A percentile compares a stretch with the other conserved stretches of the same genome.
phyloP scores from a whole-genome alignment of 2,888 invertebrate genomes.

The Meloe dianella region DNA sequence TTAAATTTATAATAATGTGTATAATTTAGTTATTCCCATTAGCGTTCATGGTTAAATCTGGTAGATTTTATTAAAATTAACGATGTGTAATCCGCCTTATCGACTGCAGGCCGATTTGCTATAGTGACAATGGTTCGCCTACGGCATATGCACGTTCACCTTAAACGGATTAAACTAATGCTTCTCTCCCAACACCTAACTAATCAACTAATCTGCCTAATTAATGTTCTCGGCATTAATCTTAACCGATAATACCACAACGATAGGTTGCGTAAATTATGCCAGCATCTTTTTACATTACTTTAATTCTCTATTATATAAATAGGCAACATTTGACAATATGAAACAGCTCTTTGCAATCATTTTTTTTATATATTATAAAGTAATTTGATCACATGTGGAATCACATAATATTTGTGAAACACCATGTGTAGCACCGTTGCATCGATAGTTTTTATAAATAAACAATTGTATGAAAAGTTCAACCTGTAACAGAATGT shows the following conservation, averaged over 20 bases:
- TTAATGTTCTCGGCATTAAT: constrained; percentile 46
- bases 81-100: constrained; percentile 29
- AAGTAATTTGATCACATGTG: too few relatives aligned
- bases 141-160: constrained; percentile 41
- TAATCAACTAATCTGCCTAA: constrained; percentile 47
- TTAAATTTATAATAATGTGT: neutral
- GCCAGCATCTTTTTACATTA: constrained; percentile 11
- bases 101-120: constrained; percentile 19
- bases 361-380: too few relatives aligned
- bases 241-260: constrained; percentile 34
- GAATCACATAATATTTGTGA: too few relatives aligned
- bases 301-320: neutral
- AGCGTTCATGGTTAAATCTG: neutral
- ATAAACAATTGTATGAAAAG: too few relatives aligned
- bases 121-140: constrained; percentile 33
- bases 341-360: too few relatives aligned
- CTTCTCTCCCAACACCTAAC: constrained; percentile 42
- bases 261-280: constrained; percentile 26
- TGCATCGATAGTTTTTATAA: too few relatives aligned
- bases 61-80: constrained; percentile 14
- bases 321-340: neutral
- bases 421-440: too few relatives aligned
- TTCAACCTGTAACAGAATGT: too few relatives aligned
- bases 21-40: neutral
- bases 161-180: constrained; percentile 48